Conservation (phyloP, 2,113 vertebrate species). For the Saccopteryx bilineata region DNA sequence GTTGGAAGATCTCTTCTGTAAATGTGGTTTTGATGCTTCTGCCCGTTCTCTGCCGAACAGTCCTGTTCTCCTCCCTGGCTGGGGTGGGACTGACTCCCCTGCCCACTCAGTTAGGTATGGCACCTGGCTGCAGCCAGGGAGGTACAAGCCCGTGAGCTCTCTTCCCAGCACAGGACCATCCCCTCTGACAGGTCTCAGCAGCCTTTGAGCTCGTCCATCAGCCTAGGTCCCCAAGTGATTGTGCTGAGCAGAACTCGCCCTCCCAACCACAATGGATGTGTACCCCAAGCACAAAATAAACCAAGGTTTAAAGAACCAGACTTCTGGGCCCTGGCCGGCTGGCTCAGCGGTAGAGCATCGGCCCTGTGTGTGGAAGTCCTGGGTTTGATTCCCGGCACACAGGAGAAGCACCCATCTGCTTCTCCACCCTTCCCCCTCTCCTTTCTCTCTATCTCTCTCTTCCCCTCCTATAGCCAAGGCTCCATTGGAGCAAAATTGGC, state of each 20-base stretch:
- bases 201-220: not conserved
- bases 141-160: not conserved
- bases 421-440: no score
- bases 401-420: no score
- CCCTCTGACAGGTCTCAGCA: not conserved
- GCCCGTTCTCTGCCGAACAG: no score
- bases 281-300: not conserved
- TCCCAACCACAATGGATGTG: not conserved
- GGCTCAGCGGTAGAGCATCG: no score
- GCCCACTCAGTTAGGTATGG: accelerated
- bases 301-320: not conserved
- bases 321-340: not conserved
- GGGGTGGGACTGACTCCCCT: no score
- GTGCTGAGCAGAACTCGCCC: not conserved
- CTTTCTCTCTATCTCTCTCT: no score
- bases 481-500: no score
- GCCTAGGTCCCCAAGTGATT: not conserved
- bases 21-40: no score
- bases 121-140: not conserved
- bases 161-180: no score
- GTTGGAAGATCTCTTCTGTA: not conserved
- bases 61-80: not conserved
- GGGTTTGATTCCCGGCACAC: no score
- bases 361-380: no score
- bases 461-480: no score